Evolutionary conservation across 2,888 invertebrate species (phyloP).

Genomic region (Strigamia transsilvanica): DNA sequence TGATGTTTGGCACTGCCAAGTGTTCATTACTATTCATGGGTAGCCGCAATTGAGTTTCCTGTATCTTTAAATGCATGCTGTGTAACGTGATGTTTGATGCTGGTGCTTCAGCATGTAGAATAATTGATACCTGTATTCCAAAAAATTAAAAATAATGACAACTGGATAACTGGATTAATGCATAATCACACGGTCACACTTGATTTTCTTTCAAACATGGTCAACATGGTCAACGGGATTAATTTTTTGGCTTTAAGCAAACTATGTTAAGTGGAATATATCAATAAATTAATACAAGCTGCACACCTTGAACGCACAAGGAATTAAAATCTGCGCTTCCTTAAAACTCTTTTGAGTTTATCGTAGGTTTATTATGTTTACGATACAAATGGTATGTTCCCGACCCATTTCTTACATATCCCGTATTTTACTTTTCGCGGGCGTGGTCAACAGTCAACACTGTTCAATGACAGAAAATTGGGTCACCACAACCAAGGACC

Average conservation of each 20-base stretch:
- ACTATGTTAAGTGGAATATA: not conserved
- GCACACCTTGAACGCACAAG: too few species aligned
- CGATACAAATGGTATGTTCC: not conserved
- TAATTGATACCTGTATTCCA: not conserved
- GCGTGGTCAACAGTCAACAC: not conserved
- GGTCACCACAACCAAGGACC: not conserved
- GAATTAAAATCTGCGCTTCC: too few species aligned
- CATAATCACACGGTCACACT: not conserved
- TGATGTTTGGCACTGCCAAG: not conserved
- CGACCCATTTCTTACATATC: constrained; percentile 9
- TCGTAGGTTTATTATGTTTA: not conserved
- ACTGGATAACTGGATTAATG: not conserved
- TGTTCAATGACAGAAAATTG: constrained; percentile 14
- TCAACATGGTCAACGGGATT: not conserved
- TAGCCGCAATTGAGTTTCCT: not conserved
- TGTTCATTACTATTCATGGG: not conserved
- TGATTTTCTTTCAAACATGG: too few species aligned
- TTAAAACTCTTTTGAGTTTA: not conserved
- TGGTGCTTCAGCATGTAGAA: not conserved
- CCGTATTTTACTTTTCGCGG: not conserved
- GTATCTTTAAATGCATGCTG: not conserved
- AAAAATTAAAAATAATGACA: not conserved
- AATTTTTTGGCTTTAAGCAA: not conserved
- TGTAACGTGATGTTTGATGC: not conserved
- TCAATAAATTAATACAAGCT: too few species aligned